Base-by-base conservation (phyloP, 2,113 vertebrate species). In the Conger conger region DNA sequence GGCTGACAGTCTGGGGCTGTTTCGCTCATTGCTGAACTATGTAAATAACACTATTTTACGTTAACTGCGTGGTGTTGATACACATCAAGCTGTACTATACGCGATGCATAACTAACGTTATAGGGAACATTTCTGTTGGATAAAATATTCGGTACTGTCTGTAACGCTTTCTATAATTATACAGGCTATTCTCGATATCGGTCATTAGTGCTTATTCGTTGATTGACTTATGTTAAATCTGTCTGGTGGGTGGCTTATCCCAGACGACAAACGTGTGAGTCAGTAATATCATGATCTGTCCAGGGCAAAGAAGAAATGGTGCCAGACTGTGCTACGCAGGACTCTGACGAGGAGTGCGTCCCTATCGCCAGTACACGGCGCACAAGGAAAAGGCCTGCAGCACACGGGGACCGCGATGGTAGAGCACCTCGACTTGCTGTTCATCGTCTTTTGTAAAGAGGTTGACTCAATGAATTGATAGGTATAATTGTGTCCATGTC, bases 361-460 rank as follows among this genome's bases (percentile, higher is more conserved):
- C 94, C 94, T 35, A 89, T 83, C 3, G 86, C 90, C 80, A 90
- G 38, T 5, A 92, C 92, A 76, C 90, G 91, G 1, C 88, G 40
- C 1, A 80, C 90, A 0, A 91, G 91, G 84, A 87, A 82, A 76
- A 95, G 91, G 82, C 86, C 90, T 76, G 86, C 89, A 0, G 88
- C 91, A 18, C 88, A 89, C 4, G 88, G 87, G 0, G 88, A 91
- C 57, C 15, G 57, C 73, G 91, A 92, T 33, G 94, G 94, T 94
- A 40, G 20, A 23, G 23, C 15, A 16, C 30, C 27, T 0, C 3
- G 18, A 79, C 20, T 18, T 79, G 8, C 30, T 78, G 20, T 36
- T 57, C 27, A 15, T 40, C 45, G 37, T 35, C 18, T 45, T 30
- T 6, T 2, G 77, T 54, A 60, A 20, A 40, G 53, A 77, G 30